Evolutionary conservation across 2,888 invertebrate species (phyloP), one percentile per base, ranked within the genome.

Genomic region (Rhingia rostrata): DNA sequence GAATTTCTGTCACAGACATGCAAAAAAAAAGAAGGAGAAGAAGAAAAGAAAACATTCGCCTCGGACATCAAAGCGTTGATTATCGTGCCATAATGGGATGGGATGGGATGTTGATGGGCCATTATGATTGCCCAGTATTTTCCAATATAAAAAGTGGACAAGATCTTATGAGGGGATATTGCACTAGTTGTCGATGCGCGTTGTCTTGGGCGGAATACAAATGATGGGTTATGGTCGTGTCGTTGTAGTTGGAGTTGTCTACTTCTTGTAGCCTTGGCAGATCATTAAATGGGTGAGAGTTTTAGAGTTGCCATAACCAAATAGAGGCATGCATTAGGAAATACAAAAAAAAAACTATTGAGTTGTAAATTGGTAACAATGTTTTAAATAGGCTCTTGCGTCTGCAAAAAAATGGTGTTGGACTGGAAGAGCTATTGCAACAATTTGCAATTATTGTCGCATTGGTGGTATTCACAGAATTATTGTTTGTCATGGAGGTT

Each of bases 281-380:
- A 64, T 81, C 81, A 70, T 81, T 81, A 70, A 51, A 33, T 39
- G 70, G 75, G 75, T 75, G 75, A 81, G 81, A 81, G 58, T 81
- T 75, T 75, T 75, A 60, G 69, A 70, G 69, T 75, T 69, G 14
- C 67, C 35, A 74, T 14, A 12, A 47, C 69, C 81, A 58, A 75
- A 69, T 39, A 43, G 81, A 69, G 81, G 37, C 45, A 69, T 70
- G 64, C 75, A 58, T 58, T 81, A 64, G 64, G 39, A 63, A 63
- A 67, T 67, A 33, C 33, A 69, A 49, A 61, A 22, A 22, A 22
- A 22, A 22, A 22, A 22, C 1, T 37, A 41, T 35, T 45, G 43
- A 54, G 51, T 72, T 61, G 72, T 61, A 70, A 51, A 61, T 60
- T 51, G 51, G 37, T n/a, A 51, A 47, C n/a, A 37, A 32, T 9